These are phyloP conservation scores for Altica lythri DNA, from an alignment of 2,888 invertebrate species.

Conservation along the genomic window DNA sequence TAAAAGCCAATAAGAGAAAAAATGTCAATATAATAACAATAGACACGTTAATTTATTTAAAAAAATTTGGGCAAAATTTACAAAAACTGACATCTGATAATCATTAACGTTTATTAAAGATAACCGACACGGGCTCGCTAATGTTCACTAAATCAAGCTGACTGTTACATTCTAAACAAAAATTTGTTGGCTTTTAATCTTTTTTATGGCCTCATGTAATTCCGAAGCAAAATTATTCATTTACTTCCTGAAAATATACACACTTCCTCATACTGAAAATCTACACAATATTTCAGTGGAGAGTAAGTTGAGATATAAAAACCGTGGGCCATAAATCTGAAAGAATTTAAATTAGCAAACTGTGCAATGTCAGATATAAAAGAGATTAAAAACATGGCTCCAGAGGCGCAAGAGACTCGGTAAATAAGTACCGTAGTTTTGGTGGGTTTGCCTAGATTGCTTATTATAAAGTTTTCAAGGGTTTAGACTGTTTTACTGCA, in stretches of 20 bases:
- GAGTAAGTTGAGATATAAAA: conserved; percentile 20
- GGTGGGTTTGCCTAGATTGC: conserved; percentile 37
- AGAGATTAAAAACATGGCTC: conserved; percentile 50
- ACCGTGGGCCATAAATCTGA: conserved; percentile 42
- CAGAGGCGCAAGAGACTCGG: conserved; percentile 29
- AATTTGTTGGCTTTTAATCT: conserved; percentile 17
- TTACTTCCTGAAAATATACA: conserved; percentile 10
- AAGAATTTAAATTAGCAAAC: conserved; percentile 44
- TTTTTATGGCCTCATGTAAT: conserved; percentile 10
- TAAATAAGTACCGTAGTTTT: conserved; percentile 36
- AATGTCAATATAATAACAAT: too few relatives aligned
- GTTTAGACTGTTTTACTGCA: conserved; percentile 50
- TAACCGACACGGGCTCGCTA: background rate
- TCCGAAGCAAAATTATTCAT: conserved; percentile 14
- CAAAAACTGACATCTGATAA: too few relatives aligned
- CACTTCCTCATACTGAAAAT: conserved; percentile 11
- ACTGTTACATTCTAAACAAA: conserved; percentile 14
- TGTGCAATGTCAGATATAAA: conserved; percentile 44
- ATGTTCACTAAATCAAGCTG: conserved; percentile 3
- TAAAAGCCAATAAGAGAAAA: too few relatives aligned
- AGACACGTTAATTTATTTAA: too few relatives aligned
- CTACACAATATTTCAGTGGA: conserved; percentile 11
- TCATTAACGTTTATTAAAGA: too few relatives aligned
- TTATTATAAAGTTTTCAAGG: conserved; percentile 51
- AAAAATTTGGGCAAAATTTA: too few relatives aligned